A percentile compares a stretch with the other conserved stretches of the same genome.
These are phyloP conservation scores for Porphyrio hochstetteri DNA, from an alignment of 2,113 vertebrate species.

Conservation along the genomic window DNA sequence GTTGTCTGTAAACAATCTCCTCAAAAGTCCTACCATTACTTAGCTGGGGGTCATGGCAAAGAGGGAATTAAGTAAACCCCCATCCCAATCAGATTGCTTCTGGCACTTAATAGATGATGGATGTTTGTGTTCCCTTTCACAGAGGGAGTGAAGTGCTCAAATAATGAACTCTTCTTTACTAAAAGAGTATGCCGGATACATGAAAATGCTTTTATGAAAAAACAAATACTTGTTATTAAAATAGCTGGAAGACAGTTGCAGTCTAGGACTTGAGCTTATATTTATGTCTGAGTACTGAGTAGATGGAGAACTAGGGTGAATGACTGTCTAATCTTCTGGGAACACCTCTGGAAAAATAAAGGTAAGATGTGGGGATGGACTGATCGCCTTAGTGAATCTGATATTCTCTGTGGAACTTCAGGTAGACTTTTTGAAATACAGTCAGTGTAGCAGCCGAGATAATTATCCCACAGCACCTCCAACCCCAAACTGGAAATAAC, in stretches of 20 bases:
- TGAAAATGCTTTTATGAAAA: constrained; percentile 50
- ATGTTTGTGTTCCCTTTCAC: background rate
- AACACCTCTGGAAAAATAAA: background rate
- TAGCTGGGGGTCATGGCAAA: background rate
- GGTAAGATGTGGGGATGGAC: background rate
- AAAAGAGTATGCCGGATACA: background rate
- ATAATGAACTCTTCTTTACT: constrained; percentile 32
- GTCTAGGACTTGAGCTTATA: constrained; percentile 10
- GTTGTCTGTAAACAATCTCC: background rate
- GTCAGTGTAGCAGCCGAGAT: background rate
- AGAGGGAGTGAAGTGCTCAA: background rate
- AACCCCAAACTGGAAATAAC: background rate
- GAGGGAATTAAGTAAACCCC: background rate
- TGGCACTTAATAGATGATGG: background rate
- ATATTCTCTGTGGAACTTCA: background rate
- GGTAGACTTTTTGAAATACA: background rate
- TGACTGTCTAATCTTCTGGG: constrained; percentile 16
- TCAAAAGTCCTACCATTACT: background rate
- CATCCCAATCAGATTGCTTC: background rate
- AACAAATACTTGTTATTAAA: constrained; percentile 29
- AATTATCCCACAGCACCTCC: background rate
- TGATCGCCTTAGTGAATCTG: background rate
- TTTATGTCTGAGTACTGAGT: background rate
- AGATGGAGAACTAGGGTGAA: background rate
- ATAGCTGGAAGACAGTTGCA: background rate